Base-by-base conservation (phyloP, 1,140 invertebrate species). In the Carcinoscorpius rotundicauda region DNA sequence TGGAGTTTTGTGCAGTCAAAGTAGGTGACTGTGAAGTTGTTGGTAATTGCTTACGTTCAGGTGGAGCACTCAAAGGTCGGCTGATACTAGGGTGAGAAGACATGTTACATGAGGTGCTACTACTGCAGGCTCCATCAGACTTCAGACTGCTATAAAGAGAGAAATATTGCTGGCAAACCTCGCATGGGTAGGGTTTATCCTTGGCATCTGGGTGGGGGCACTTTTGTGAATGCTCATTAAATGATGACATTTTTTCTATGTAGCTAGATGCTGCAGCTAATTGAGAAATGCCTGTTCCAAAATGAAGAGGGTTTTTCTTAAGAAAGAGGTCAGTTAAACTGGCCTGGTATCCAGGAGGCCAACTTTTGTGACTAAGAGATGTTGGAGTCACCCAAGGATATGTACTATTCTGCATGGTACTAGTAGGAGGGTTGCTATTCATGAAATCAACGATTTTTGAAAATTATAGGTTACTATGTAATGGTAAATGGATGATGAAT, bases 241-340 rank as follows among this genome's bases (percentile, higher is more conserved):
- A 63, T 48, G 65, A 70, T 55, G 65, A 69, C 64, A 71, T 69
- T 62, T 71, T 71, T 48, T 69, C 70, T 9, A 71, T 69, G 51
- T 71, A 71, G 60, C 66, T 71, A n/a, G 70, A 69, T 10, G 68
- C 70, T 63, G 70, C 70, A n/a, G 68, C 68, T 29, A 69, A 63
- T 49, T 71, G 68, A 48, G 65, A 69, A 52, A 69, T 71, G 6
- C 68, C 68, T 55, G 68, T 66, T 48, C 66, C 61, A 64, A 69
- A 70, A 59, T 69, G 68, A 4, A 69, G 48, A 4, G 69, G 68
- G 52, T 69, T 71, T 58, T 71, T 71, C 61, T 71, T 71, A 50
- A 71, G 58, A 55, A 69, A 71, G 58, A 71, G 70, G 50, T 71
- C 66, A 11, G 68, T 69, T 3, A 71, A 58, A 63, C 70, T 71